Evolutionary conservation across 2,797 vertebrate species (phyloP), one percentile per base, ranked within the genome.

Genomic region (Paguma larvata): DNA sequence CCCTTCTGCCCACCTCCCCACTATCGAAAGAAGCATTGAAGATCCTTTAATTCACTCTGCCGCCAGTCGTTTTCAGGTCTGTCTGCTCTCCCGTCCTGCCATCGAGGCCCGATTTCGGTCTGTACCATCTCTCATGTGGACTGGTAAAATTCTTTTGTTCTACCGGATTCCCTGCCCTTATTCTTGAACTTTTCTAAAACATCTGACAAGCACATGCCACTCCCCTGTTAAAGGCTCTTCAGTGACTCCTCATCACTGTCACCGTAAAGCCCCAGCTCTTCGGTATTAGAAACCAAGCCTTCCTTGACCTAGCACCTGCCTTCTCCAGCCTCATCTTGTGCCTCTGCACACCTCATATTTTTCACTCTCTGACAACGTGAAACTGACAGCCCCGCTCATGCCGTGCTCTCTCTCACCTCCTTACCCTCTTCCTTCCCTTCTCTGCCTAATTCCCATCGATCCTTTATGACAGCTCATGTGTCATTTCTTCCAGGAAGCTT

Each of bases 401-500:
- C 44, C 67, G 59, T 44, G 6, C 11, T 73, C 25, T 79, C 38
- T 83, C 38, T 18, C 63, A 8, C 25, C 46, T 94, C 77, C 38
- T 73, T 82, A 46, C 80, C 56, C 44, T 89, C 68, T 79, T 80
- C 72, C 78, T 87, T 34, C 38, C 48, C 13, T 30, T 67, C 79
- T 87, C 82, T 84, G 44, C 68, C 89, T 89, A 72, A 67, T 96
- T 96, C 82, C 73, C 86, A 77, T 21, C 68, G 75, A 86, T 93
- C 84, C 85, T 97, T 89, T 91, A 62, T 94, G 86, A 87, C 67
- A 75, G 44, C 51, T 86, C 86, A 16, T 51, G 53, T 95, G 68
- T 96, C 91, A 91, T 91, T 96, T 95, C 80, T 97, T 97, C 83
- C 51, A 87, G 79, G 89, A 96, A 91, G 88, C 32, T 96, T 78